Evolutionary conservation across 2,797 vertebrate species (phyloP), one percentile per base, ranked within the genome.

Genomic region (Danio jaintianensis): DNA sequence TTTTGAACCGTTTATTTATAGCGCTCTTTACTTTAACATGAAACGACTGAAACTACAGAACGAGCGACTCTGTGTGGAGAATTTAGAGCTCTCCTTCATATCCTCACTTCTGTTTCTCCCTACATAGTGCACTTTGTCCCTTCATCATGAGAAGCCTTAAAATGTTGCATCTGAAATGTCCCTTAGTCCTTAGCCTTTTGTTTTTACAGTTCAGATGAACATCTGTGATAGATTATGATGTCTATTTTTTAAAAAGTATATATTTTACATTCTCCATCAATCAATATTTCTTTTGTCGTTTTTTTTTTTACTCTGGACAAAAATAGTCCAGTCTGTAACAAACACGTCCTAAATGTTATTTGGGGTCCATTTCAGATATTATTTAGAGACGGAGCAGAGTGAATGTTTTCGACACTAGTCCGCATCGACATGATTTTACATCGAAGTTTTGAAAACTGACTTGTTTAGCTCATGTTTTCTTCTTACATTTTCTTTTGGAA

Each of bases 101-200:
- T 70, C 74, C 81, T 48, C 61, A 15, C 22, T 76, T 62, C 18
- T 11, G 68, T 76, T 81, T 58, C 59, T 79, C 71, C 78, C 62
- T 80, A 83, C 55, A 79, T 90, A 88, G 91, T 91, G 92, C 92
- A 94, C 93, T 94, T 94, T 93, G 88, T 89, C 91, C 88, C 90
- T 91, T 91, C 90, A 91, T 93, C 89, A 91, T 89, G 85, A 92
- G 89, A 91, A 86, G 93, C 93, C 93, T 95, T 94, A 94, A 93
- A 73, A 81, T 85, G 89, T 90, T 87, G 84, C 89, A 88, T 90
- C 89, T 88, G 77, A 89, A 91, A 90, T 89, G 90, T 55, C 43
- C 58, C 13, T 42, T 9, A 29, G 20, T 74, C 48, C 7, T 48
- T 10, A 3, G 12, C 16, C n/a, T 48, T n/a, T 50, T 50, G 16